Evolutionary conservation across 2,888 invertebrate genomes (phyloP), one percentile per base, ranked within the genome.

Genomic region (Allygus modestus): DNA sequence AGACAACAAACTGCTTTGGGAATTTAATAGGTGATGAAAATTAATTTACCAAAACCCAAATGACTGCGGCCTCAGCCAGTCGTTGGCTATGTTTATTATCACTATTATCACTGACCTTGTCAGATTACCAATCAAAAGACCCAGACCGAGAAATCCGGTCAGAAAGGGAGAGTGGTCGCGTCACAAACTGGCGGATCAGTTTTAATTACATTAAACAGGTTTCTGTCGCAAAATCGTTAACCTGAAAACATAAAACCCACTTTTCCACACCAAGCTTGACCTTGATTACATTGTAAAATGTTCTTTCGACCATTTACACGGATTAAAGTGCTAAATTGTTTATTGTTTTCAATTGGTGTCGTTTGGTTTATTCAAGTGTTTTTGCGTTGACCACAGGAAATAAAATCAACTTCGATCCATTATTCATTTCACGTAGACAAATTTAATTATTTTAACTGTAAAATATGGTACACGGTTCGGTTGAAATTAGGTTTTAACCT

Each of bases 181-280:
- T 37, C 37, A 37, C 9, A 4, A 51, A 2, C 23, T 0, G 23
- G 23, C 58, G 58, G 23, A 0, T 28, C 17, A 31, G 65, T 15
- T 65, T 17, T 65, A 65, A 65, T 65, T 65, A n/a, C 65, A 65
- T 65, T 31, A 65, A 65, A 65, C 65, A 11, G 65, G 65, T 65
- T 65, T 54, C 54, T 65, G 65, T 65, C 65, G 65, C 65, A 65
- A 65, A 65, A 65, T 65, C 65, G 65, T 65, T 65, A 65, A 31
- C 65, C 65, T 65, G 31, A 65, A 65, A 65, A 31, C 65, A 12
- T 28, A 28, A 65, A 65, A 65, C 28, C 65, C 65, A 17, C 65
- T 65, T 17, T 12, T 65, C 58, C 65, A 15, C 26, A 31, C 17
- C 31, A 7, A 58, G 12, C 26, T n/a, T 23, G 65, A 65, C 65